Conservation (phyloP, 2,113 vertebrate genomes). For the Agapornis roseicollis region DNA sequence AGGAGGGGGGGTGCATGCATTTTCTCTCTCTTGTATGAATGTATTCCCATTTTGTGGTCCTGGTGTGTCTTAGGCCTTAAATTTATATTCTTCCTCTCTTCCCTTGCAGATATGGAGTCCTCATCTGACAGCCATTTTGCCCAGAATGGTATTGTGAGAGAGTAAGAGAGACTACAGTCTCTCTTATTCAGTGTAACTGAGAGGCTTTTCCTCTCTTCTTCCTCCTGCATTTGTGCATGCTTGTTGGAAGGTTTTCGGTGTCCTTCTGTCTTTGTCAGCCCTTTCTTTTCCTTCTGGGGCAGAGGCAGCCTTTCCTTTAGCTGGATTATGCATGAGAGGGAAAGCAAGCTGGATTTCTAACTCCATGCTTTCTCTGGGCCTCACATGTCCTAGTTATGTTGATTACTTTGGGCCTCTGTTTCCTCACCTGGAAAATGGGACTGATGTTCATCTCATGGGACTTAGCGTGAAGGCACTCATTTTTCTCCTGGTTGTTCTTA, state of each 20-base stretch:
- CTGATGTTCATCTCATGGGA: background rate
- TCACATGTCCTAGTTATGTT: background rate
- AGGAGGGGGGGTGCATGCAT: background rate
- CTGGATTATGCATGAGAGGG: background rate
- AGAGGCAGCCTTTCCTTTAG: background rate
- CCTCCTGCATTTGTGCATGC: background rate
- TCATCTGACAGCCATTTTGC: background rate
- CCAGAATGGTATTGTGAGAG: background rate
- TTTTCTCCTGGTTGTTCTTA: background rate
- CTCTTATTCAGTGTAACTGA: background rate
- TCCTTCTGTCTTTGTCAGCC: background rate
- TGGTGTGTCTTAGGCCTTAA: background rate
- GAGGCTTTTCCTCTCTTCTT: slow-evolving; percentile 55
- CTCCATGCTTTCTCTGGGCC: background rate
- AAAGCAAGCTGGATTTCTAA: background rate
- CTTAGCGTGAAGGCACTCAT: background rate
- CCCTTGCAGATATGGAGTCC: background rate
- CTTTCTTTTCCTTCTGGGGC: background rate
- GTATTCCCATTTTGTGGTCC: background rate
- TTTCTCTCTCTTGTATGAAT: background rate
- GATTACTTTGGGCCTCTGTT: background rate
- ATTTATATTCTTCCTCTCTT: background rate
- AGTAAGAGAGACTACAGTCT: background rate
- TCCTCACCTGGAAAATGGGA: background rate
- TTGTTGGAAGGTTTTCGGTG: background rate